Evolutionary conservation across 2,797 vertebrate species (phyloP).

Genomic region (Paratrypauchen microcephalus): DNA sequence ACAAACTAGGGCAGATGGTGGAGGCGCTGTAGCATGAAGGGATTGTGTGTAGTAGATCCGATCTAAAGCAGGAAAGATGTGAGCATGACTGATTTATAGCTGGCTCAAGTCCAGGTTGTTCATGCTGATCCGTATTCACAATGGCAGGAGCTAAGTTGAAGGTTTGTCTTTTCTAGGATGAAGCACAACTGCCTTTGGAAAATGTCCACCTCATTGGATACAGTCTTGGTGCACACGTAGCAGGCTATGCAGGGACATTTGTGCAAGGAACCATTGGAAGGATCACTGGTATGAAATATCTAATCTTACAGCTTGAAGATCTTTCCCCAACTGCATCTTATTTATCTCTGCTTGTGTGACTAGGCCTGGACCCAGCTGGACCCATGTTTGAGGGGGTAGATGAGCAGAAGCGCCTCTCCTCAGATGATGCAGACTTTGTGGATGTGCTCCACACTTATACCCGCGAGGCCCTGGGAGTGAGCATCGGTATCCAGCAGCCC

Average conservation of each 20-base stretch:
- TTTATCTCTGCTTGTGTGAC: background rate
- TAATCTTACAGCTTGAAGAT: background rate
- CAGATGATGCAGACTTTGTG: constrained; percentile 93
- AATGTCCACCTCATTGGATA: constrained; percentile 95
- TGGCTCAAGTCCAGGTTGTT: constrained; percentile 34
- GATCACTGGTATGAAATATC: constrained; percentile 84
- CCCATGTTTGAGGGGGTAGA: constrained; percentile 92
- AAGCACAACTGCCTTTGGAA: constrained; percentile 76
- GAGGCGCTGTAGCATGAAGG: constrained; percentile 43
- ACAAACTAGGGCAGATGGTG: constrained; percentile 52
- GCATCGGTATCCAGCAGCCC: constrained; percentile 95
- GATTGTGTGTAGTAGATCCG: constrained; percentile 25
- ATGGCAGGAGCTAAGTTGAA: constrained; percentile 42
- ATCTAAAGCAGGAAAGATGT: constrained; percentile 35
- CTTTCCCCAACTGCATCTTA: no score
- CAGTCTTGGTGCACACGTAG: constrained; percentile 93
- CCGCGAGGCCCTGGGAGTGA: constrained; percentile 87
- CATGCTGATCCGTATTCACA: constrained; percentile 17
- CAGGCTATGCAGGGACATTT: constrained; percentile 87
- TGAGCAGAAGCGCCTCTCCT: constrained; percentile 85
- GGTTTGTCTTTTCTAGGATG: constrained; percentile 70
- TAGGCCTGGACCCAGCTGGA: constrained; percentile 92
- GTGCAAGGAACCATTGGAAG: constrained; percentile 86
- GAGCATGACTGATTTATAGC: constrained; percentile 24
- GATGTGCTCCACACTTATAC: constrained; percentile 96